Percentiles rank a stretch among this genome's conserved stretches.
Evolutionary conservation across 2,888 invertebrate genomes (phyloP).

Genomic region (Lycia hirtaria): DNA sequence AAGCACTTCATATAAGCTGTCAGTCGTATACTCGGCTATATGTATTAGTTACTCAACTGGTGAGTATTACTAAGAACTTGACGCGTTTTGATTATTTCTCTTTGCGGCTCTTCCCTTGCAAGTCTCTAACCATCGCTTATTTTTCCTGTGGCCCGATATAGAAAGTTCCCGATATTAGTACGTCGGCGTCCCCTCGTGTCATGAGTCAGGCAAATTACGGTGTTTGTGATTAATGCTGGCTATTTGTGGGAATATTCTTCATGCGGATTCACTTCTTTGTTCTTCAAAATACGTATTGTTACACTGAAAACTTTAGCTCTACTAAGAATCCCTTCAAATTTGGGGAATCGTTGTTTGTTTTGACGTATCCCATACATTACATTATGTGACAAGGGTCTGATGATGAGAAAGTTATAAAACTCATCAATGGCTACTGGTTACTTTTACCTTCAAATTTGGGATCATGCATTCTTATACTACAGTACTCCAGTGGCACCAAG

Average conservation of each 20-base stretch:
- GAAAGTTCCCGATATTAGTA: slow-evolving; percentile 70
- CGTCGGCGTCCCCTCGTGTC: slow-evolving; percentile 71
- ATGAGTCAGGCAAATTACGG: slow-evolving; percentile 82
- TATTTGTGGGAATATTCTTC: slow-evolving; percentile 73
- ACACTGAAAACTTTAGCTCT: not conserved
- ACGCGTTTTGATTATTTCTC: slow-evolving; percentile 37
- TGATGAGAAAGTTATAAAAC: too few species aligned
- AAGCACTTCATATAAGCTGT: slow-evolving; percentile 25
- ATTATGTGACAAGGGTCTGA: too few species aligned
- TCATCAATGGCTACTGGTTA: too few species aligned
- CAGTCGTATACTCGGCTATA: slow-evolving; percentile 17
- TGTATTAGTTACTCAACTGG: slow-evolving; percentile 1
- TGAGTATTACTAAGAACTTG: slow-evolving; percentile 30
- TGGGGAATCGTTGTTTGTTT: too few species aligned
- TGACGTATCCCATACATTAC: too few species aligned
- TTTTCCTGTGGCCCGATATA: slow-evolving; percentile 73
- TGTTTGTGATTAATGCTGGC: slow-evolving; percentile 79
- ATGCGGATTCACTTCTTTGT: slow-evolving; percentile 67
- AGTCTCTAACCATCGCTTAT: slow-evolving; percentile 56
- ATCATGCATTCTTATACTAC: too few species aligned
- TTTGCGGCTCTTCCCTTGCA: slow-evolving; percentile 49
- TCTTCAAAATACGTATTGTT: slow-evolving; percentile 50
- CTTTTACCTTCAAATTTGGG: too few species aligned
- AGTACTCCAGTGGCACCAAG: too few species aligned
- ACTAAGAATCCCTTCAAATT: too few species aligned